phyloP scores from a whole-genome alignment of 2,888 invertebrate genomes.

The Ormia ochracea region DNA sequence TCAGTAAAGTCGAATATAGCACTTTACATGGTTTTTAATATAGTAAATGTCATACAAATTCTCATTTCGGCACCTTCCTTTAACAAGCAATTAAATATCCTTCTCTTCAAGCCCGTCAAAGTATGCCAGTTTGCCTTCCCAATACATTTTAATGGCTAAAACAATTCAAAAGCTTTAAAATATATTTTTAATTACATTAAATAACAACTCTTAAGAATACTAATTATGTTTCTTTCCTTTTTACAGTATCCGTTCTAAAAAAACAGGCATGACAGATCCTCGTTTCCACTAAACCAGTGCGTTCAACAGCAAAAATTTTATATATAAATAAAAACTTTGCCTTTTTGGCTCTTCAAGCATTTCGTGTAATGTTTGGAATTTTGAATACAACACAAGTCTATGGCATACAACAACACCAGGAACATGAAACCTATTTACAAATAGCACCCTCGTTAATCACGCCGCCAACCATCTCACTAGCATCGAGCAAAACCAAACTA shows the following conservation, averaged over 20 bases:
- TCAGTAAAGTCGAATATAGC: too few relatives aligned
- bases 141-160: too few relatives aligned
- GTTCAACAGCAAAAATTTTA: conserved; percentile 24
- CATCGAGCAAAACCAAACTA: conserved; percentile 7
- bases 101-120: too few relatives aligned
- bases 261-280: conserved; percentile 23
- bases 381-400: conserved; percentile 74
- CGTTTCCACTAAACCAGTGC: conserved; percentile 13
- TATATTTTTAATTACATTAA: neutral
- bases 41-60: too few relatives aligned
- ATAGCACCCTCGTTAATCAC: conserved; percentile 30
- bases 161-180: too few relatives aligned
- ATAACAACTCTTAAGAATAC: neutral
- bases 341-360: neutral
- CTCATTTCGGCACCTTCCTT: too few relatives aligned
- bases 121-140: too few relatives aligned
- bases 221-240: neutral
- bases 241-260: conserved; percentile 14
- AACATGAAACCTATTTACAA: conserved; percentile 51
- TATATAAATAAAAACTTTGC: neutral
- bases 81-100: too few relatives aligned
- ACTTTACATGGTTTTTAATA: too few relatives aligned
- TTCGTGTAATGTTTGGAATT: conserved; percentile 72
- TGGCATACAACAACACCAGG: conserved; percentile 67
- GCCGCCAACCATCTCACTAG: neutral